Evolutionary conservation across 2,113 vertebrate species (phyloP).

Genomic region (Campylomormyrus numenius): DNA sequence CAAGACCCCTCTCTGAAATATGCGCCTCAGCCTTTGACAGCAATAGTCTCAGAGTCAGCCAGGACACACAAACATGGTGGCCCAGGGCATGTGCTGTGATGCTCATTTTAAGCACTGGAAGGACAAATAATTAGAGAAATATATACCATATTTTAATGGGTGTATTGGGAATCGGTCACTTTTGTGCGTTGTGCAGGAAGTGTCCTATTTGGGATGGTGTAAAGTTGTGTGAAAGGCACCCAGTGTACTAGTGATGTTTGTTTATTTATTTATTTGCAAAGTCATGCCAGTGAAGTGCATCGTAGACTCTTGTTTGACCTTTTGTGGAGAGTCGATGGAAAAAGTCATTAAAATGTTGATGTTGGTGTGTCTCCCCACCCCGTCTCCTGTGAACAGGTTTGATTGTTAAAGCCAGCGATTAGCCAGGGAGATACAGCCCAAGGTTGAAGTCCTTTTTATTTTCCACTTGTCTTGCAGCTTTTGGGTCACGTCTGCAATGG

Average conservation of each 20-base stretch:
- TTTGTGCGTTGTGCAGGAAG: neutral
- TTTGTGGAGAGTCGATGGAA: slow-evolving; percentile 26
- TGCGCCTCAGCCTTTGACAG: neutral
- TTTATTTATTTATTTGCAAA: neutral
- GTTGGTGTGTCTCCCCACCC: slow-evolving; percentile 13
- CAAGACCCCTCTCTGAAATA: neutral
- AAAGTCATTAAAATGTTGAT: slow-evolving; percentile 32
- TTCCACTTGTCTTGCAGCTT: neutral
- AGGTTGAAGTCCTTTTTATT: slow-evolving; percentile 27
- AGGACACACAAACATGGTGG: neutral
- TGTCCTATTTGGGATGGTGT: neutral
- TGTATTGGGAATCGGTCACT: neutral
- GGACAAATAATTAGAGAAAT: neutral
- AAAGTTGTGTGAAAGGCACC: neutral
- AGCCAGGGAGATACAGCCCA: slow-evolving; percentile 11
- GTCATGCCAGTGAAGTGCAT: neutral
- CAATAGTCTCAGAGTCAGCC: neutral
- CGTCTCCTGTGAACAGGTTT: neutral
- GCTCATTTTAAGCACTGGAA: neutral
- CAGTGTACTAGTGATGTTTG: neutral
- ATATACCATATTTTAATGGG: neutral
- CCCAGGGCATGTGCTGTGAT: neutral
- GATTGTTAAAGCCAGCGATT: slow-evolving; percentile 24
- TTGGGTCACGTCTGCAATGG: neutral
- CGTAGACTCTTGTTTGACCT: neutral